Evolutionary conservation across 2,888 invertebrate genomes (phyloP).

Genomic region (Drosophila bunnanda): DNA sequence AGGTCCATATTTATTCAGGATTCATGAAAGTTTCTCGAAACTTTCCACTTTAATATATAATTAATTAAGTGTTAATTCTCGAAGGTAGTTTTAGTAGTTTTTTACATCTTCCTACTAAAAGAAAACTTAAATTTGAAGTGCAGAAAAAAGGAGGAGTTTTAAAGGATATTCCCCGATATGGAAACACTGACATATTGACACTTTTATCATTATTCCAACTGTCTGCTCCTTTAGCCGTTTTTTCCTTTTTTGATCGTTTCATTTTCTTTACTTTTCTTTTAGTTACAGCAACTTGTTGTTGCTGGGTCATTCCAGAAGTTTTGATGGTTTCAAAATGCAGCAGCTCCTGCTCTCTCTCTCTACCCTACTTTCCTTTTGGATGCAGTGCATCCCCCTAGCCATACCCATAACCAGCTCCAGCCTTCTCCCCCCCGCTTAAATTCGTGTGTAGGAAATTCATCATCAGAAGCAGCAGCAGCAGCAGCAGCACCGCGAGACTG

Average conservation of each 20-base stretch:
- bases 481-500: neutral
- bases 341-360: neutral
- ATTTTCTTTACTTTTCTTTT: neutral
- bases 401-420: neutral
- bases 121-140: neutral
- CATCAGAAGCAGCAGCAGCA: conserved; percentile 39
- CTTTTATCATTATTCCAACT: neutral
- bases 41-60: too few species aligned
- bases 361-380: neutral
- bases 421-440: conserved; percentile 2
- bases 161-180: too few species aligned
- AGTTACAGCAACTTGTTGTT: conserved; percentile 23
- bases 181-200: neutral
- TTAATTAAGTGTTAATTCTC: too few species aligned
- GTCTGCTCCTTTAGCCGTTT: neutral
- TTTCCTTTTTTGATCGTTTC: neutral
- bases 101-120: too few species aligned
- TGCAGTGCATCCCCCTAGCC: neutral
- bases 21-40: too few species aligned
- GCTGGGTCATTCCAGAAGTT: conserved; percentile 7
- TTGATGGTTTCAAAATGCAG: neutral
- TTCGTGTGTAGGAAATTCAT: conserved; percentile 62
- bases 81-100: too few species aligned
- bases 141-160: neutral
- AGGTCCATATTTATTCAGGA: too few species aligned